Base-by-base conservation (phyloP, 1,140 invertebrate species). In the Sinella curviseta region DNA sequence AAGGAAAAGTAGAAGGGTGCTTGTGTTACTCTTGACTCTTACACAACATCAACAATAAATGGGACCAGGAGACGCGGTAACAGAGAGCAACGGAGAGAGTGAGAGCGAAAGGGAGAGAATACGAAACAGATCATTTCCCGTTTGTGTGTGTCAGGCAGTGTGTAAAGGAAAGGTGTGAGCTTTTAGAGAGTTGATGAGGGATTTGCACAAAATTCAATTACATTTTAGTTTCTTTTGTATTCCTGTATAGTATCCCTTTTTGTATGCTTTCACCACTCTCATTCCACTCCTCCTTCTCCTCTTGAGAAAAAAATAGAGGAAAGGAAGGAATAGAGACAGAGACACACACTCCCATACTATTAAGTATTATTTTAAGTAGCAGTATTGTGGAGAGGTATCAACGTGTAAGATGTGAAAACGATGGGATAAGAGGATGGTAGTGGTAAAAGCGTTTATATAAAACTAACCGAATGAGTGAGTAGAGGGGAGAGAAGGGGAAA, bases 191-290 rank as follows among this genome's bases (percentile, higher is more conserved):
- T 31, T 70, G 65, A 70, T 70, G 65, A 30, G 65, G 30, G 65
- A 70, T 70, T 70, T 24, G 8, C 31, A n/a, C 8, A 70, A 70
- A 33, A 70, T 70, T 70, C 65, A 70, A 70, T 70, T 70, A 31
- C 65, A 33, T 33, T 33, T 70, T 33, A 31, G 26, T 70, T 70
- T 33, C 65, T 33, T 31, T 30, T 70, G 55, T 60, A 60, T 60
- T 60, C 55, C 24, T 60, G 3, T 24, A 60, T 24, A 60, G 24
- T 24, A 60, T 60, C 55, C 24, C 24, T 60, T 60, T n/a, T n/a
- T n/a, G n/a, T 26, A 65, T 8, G 57, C 24, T 14, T 65, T 65
- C 24, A n/a, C 57, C 24, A 65, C 39, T 8, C 57, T 65, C 57
- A 14, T 65, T 48, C 39, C 39, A 12, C 20, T 12, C 8, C 8